Evolutionary conservation across 2,113 vertebrate species (phyloP).

Genomic region (Thalassoma bifasciatum): DNA sequence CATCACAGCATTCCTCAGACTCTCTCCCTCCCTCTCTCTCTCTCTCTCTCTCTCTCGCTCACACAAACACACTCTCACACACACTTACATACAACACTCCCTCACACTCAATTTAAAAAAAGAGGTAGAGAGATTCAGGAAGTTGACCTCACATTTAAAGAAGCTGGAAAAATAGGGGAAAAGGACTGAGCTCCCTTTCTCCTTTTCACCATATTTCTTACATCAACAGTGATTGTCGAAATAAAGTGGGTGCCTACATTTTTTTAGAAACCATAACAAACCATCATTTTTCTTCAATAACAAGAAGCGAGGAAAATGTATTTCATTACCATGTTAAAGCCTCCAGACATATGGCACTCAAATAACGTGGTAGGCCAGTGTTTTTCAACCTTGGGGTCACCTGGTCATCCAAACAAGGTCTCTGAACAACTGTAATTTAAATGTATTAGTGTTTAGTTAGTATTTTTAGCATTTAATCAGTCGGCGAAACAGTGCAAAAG

Average conservation of each 20-base stretch:
- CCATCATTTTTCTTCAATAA: too few species aligned
- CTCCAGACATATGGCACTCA: too few species aligned
- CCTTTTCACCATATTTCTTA: not conserved
- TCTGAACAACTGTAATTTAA: too few species aligned
- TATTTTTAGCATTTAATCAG: too few species aligned
- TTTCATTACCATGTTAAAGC: not conserved
- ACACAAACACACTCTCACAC: conserved; percentile 17
- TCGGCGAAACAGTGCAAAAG: too few species aligned
- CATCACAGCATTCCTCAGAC: conserved; percentile 86
- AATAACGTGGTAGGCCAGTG: too few species aligned
- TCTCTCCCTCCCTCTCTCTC: conserved; percentile 49
- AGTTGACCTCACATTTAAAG: conserved; percentile 62
- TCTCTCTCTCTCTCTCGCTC: conserved; percentile 23
- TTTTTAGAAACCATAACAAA: too few species aligned
- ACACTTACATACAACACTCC: conserved; percentile 14
- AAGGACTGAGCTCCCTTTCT: not conserved
- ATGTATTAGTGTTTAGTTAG: too few species aligned
- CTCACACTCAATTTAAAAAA: conserved; percentile 24
- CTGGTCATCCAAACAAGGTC: too few species aligned
- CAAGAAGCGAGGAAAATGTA: not conserved
- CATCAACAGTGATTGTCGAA: too few species aligned
- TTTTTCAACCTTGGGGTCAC: too few species aligned
- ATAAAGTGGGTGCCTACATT: too few species aligned
- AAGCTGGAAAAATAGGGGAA: conserved; percentile 20
- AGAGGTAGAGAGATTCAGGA: conserved; percentile 59